These are phyloP conservation scores for Rhegmatorhina hoffmannsi DNA, from an alignment of 2,113 vertebrate genomes.

Conservation along the genomic window DNA sequence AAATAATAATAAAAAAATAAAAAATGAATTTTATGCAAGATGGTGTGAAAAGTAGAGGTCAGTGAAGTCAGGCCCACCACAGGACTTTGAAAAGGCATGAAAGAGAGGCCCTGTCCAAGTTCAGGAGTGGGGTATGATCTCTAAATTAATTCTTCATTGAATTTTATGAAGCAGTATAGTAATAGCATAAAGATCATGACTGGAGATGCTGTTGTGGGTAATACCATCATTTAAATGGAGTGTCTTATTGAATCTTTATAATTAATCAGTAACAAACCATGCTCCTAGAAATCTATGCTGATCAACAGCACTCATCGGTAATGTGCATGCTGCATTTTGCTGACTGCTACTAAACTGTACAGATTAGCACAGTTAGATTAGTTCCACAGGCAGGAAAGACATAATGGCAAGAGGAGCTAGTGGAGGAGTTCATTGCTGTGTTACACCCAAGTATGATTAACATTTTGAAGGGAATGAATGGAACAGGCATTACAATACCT, in stretches of 20 bases:
- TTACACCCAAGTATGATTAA: slow-evolving; percentile 4
- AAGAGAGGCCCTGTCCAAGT: slow-evolving; percentile 39
- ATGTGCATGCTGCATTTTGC: slow-evolving; percentile 53
- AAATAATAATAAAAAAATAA: slow-evolving; percentile 39
- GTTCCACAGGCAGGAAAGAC: slow-evolving; percentile 66
- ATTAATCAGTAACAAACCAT: slow-evolving; percentile 53
- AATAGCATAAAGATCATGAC: slow-evolving; percentile 59
- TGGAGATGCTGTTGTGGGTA: slow-evolving; percentile 31
- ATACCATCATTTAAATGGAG: slow-evolving; percentile 35
- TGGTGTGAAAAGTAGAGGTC: background rate
- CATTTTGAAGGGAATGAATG: slow-evolving; percentile 38
- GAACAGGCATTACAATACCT: slow-evolving; percentile 9
- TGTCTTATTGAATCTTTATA: slow-evolving; percentile 44
- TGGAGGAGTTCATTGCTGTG: slow-evolving; percentile 17
- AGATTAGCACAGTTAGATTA: slow-evolving; percentile 59
- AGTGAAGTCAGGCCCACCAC: slow-evolving; percentile 65
- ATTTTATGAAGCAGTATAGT: slow-evolving; percentile 56
- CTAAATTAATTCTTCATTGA: slow-evolving; percentile 60
- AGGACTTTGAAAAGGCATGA: slow-evolving; percentile 52
- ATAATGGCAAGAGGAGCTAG: slow-evolving; percentile 47
- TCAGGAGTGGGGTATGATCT: slow-evolving; percentile 45
- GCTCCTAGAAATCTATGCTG: slow-evolving; percentile 62
- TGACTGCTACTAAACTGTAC: slow-evolving; percentile 55
- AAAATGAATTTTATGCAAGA: slow-evolving; percentile 41
- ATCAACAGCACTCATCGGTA: slow-evolving; percentile 47